Evolutionary conservation across 1,140 invertebrate species (phyloP).

Genomic region (Diploscapter pachys): DNA sequence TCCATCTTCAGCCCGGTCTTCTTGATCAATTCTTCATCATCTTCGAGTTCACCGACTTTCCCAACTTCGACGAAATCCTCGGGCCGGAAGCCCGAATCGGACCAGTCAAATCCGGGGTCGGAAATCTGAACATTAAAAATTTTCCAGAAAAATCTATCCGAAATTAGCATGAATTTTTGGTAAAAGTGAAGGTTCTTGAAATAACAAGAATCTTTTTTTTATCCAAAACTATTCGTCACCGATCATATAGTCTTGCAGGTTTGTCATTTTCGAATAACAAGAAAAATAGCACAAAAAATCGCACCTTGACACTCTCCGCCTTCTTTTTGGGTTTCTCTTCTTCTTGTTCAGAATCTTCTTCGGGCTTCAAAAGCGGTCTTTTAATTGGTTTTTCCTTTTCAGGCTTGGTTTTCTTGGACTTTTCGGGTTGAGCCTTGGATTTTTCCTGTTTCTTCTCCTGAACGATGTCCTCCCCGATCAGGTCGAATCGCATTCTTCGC

Average conservation of each 20-base stretch:
- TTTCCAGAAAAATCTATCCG: background rate
- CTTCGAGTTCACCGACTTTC: conserved; percentile 39
- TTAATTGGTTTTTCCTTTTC: conserved; percentile 16
- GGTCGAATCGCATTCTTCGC: conserved; percentile 17
- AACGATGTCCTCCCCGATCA: conserved; percentile 1
- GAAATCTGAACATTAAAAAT: conserved; percentile 9
- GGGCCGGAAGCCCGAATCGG: conserved; percentile 27
- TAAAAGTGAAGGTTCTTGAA: too few relatives aligned
- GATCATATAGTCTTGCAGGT: too few relatives aligned
- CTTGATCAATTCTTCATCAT: conserved; percentile 39
- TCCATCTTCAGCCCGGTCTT: conserved; percentile 63
- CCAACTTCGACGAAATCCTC: conserved; percentile 33
- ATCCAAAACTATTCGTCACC: too few relatives aligned
- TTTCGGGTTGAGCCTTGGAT: background rate
- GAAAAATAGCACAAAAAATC: background rate
- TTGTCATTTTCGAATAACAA: too few relatives aligned
- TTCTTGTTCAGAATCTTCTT: conserved; percentile 14
- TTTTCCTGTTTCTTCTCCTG: background rate
- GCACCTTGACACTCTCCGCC: background rate
- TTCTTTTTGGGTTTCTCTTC: conserved; percentile 4
- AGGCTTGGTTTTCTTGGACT: background rate
- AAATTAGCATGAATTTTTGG: too few relatives aligned
- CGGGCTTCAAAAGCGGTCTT: conserved; percentile 21
- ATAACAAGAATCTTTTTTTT: too few relatives aligned
- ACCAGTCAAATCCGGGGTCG: conserved; percentile 40